Evolutionary conservation across 1,140 invertebrate species (phyloP).

Genomic region (Ladona fulva): DNA sequence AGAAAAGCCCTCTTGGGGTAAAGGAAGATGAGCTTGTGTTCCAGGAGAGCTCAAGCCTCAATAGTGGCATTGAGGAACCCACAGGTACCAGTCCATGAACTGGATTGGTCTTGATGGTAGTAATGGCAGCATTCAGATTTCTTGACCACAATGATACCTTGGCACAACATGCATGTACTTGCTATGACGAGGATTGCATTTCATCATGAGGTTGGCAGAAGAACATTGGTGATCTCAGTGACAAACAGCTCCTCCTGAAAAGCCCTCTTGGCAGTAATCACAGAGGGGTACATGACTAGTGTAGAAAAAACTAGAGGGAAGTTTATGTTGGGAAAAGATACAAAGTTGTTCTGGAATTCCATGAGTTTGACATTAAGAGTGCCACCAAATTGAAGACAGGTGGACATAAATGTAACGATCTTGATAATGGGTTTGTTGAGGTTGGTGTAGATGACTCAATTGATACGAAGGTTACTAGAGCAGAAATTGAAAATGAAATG

Average conservation of each 20-base stretch:
- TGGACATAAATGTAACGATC: constrained; percentile 79
- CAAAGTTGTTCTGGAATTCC: constrained; percentile 84
- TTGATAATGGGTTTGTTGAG: constrained; percentile 73
- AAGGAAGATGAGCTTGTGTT: constrained; percentile 77
- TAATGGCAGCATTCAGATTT: constrained; percentile 66
- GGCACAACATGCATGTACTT: constrained; percentile 79
- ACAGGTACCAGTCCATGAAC: constrained; percentile 90
- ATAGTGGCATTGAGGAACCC: constrained; percentile 74
- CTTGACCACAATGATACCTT: constrained; percentile 53
- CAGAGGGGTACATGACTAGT: constrained; percentile 78
- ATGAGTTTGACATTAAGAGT: constrained; percentile 81
- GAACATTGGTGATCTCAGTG: constrained; percentile 82
- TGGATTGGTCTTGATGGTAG: constrained; percentile 79
- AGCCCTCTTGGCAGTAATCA: constrained; percentile 78
- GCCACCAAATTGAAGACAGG: constrained; percentile 81
- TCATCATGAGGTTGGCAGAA: constrained; percentile 87
- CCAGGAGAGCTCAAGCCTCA: constrained; percentile 65
- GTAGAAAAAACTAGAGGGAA: too few relatives aligned
- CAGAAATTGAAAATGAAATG: constrained; percentile 91
- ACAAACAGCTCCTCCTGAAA: constrained; percentile 74
- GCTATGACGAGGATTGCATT: constrained; percentile 78
- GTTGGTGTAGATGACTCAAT: constrained; percentile 71
- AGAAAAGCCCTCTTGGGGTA: constrained; percentile 58
- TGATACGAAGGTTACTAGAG: constrained; percentile 76
- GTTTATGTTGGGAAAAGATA: constrained; percentile 75